A percentile compares a stretch with the other conserved stretches of the same genome.
Evolutionary conservation across 2,797 vertebrate genomes (phyloP).

Genomic region (Crenuchus spilurus): DNA sequence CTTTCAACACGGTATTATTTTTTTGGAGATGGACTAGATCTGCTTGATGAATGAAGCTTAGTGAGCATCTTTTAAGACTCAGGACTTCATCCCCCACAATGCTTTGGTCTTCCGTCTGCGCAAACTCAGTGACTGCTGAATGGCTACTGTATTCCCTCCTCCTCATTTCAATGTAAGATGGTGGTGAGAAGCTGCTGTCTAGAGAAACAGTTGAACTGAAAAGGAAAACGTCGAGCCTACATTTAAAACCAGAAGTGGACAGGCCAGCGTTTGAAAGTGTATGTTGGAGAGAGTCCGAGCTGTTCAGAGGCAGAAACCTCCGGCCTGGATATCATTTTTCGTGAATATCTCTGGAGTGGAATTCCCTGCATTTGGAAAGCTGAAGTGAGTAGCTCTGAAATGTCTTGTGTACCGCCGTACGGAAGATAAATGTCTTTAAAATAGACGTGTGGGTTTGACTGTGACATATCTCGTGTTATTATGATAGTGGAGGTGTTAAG

Average conservation of each 20-base stretch:
- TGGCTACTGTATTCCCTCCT: constrained; percentile 79
- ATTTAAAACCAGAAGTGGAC: constrained; percentile 66
- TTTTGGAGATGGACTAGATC: no score
- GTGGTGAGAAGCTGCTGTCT: constrained; percentile 84
- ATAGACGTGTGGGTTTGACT: background rate
- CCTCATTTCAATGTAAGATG: constrained; percentile 86
- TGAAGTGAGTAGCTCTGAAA: constrained; percentile 79
- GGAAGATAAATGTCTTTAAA: background rate
- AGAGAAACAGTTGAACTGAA: constrained; percentile 73
- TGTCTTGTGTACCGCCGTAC: background rate
- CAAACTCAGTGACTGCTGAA: constrained; percentile 71
- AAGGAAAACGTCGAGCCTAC: constrained; percentile 68
- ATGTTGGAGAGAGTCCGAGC: constrained; percentile 65
- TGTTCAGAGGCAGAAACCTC: constrained; percentile 76
- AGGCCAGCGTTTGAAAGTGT: constrained; percentile 62
- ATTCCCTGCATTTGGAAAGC: constrained; percentile 77
- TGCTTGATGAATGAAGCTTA: background rate
- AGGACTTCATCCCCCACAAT: constrained; percentile 70
- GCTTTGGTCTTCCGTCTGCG: constrained; percentile 61
- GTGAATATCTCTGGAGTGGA: constrained; percentile 79
- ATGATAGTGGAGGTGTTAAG: constrained; percentile 28
- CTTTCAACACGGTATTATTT: no score
- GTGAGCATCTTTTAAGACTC: no score
- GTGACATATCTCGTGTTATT: background rate
- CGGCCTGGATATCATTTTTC: constrained; percentile 70